Evolutionary conservation across 1,140 invertebrate genomes (phyloP).

Genomic region (Helicoverpa armigera): DNA sequence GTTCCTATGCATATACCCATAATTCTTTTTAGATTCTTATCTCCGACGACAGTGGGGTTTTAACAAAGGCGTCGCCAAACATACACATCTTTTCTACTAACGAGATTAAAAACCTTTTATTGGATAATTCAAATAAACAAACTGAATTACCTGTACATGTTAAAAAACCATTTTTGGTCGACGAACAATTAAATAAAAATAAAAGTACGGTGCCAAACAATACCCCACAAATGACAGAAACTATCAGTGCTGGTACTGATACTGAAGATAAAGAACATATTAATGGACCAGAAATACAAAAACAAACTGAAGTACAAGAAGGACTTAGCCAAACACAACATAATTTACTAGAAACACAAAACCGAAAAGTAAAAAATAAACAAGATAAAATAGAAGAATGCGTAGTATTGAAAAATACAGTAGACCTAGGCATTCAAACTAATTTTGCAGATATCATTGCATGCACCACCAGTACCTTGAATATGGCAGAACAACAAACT

Average conservation of each 20-base stretch:
- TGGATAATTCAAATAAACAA: conserved; percentile 19
- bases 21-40: conserved; percentile 63
- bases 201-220: conserved; percentile 27
- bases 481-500: background rate
- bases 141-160: background rate
- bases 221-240: background rate
- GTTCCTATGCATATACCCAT: background rate
- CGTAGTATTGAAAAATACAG: conserved; percentile 17
- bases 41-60: conserved; percentile 60
- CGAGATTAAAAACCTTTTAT: conserved; percentile 64
- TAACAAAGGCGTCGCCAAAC: conserved; percentile 46
- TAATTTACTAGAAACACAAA: background rate
- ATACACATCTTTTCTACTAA: conserved; percentile 61
- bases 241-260: background rate
- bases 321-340: background rate
- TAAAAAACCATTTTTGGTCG: background rate
- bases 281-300: background rate
- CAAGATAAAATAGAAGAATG: conserved; percentile 6
- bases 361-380: background rate
- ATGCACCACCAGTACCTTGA: background rate
- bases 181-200: conserved; percentile 13
- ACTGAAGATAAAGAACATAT: background rate
- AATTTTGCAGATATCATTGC: conserved; percentile 41
- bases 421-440: conserved; percentile 59
- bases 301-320: no score